Base-by-base conservation (phyloP, 2,888 invertebrate species). In the Coelinius sp. region DNA sequence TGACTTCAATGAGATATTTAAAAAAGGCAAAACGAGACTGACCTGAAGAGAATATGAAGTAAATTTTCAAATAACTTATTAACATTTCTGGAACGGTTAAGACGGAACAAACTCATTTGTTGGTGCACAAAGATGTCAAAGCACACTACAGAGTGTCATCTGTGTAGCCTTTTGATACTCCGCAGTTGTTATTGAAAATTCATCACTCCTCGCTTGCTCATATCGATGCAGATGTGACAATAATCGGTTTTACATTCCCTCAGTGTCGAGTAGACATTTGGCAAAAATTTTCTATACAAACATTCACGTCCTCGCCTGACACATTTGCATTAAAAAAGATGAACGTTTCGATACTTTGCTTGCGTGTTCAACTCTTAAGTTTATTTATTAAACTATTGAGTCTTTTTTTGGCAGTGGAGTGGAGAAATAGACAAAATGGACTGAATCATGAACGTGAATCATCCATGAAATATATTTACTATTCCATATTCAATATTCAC, bases 191-290 rank as follows among this genome's bases (percentile, higher is more conserved):
- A 41, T 5, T 56, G 12, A 14, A n/a, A 25, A 31, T 41, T 20
- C 20, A 52, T 35, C n/a, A 24, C 7, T 14, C n/a, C n/a, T n/a
- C n/a, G n/a, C n/a, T n/a, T 31, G 31, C 27, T 66, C 20, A 31
- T 27, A 10, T 35, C 10, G 14, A 14, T 10, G 7, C 20, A 12
- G 7, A 2, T 4, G 12, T 35, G 24, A 46, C 76, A 77, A 74
- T 73, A 73, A 71, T 70, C 70, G 73, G 59, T 52, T 14, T 59
- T 8, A 1, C 25, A 46, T 56, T 44, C n/a, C 12, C 35, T 12
- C 7, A 46, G 46, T 46, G 14, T 6, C 7, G 46, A 46, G n/a
- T 46, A 46, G 14, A 46, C 46, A 46, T 14, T 46, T 8, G 2
- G 14, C 17, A 14, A 46, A 2, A 46, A 46, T 14, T 46, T 7